A percentile compares a stretch with the other conserved stretches of the same genome.
phyloP scores from a whole-genome alignment of 2,888 invertebrate genomes.

The Ectobius pallidus region DNA sequence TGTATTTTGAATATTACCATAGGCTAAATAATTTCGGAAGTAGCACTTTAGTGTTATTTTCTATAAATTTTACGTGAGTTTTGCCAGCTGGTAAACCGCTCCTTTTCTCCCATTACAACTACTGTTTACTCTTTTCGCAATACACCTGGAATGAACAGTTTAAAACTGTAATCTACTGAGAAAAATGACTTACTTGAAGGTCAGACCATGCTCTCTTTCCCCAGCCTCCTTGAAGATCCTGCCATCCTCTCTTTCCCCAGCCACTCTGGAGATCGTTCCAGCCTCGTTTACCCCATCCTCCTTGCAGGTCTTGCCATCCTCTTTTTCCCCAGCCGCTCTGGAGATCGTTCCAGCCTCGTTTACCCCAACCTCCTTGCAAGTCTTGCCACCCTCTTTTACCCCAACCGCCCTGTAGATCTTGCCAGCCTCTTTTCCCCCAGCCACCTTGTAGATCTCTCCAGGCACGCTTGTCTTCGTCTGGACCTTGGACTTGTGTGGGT shows the following conservation, averaged over 20 bases:
- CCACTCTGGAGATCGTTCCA: constrained; percentile 42
- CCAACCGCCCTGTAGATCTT: constrained; percentile 46
- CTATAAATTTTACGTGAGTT: too few species aligned
- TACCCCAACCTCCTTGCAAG: constrained; percentile 58
- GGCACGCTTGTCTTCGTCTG: constrained; percentile 48
- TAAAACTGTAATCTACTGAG: too few species aligned
- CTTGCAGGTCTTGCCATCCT: constrained; percentile 63
- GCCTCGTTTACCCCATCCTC: constrained; percentile 54
- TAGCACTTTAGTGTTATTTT: too few species aligned
- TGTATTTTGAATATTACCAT: too few species aligned
- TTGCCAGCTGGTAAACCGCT: too few species aligned
- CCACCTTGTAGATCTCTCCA: constrained; percentile 60
- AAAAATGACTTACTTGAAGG: too few species aligned
- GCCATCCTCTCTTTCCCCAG: constrained; percentile 66
- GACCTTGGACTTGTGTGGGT: background rate
- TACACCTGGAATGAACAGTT: too few species aligned
- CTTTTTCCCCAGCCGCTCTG: constrained; percentile 61
- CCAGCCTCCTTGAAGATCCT: constrained; percentile 61
- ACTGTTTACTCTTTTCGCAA: too few species aligned
- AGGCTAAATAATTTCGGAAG: too few species aligned
- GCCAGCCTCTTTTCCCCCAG: constrained; percentile 48
- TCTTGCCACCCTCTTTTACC: constrained; percentile 68
- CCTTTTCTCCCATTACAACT: too few species aligned
- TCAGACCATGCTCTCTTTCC: constrained; percentile 60
- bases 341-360: constrained; percentile 50